Evolutionary conservation across 2,888 invertebrate genomes (phyloP), one percentile per base, ranked within the genome.

Genomic region (Busseola fusca): DNA sequence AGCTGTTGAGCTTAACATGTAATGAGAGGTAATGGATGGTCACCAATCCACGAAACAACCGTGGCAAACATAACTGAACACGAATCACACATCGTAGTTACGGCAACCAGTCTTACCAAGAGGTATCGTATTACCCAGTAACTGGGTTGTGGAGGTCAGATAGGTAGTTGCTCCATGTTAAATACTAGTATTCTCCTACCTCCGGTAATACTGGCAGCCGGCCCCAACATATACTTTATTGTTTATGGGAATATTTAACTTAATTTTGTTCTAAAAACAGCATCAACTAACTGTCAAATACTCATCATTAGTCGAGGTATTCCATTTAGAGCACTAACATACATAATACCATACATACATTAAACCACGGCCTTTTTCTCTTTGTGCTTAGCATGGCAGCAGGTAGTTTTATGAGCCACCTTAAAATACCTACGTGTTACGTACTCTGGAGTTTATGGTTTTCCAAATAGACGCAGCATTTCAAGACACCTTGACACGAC

Each of bases 351-450:
- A 37, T 54, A 40, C 10, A 56, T 62, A 34, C 12, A 40, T 25
- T 37, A 56, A 62, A 45, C 27, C 12, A 37, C 16, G 14, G 27
- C 5, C 16, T 10, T 16, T 60, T 54, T 37, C n/a, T 14, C 0
- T 0, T n/a, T 4, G 37, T 16, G 48, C 56, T 63, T 56, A 73
- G 37, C 7, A 30, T 30, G n/a, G 12, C 12, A 40, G 37, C 40
- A 30, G 45, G 9, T 18, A 27, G 14, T 62, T 48, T 56, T 72
- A 73, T 56, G 45, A 27, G 14, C 37, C n/a, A 18, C 45, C n/a
- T 37, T 25, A 71, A 69, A 18, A 70, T 57, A 57, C 37, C 40
- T 21, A 60, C 30, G 21, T 21, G 10, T 25, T 42, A 34, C 30
- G 7, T 25, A 12, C 18, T 58, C 25, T 40, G 58, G 50, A 58